phyloP scores from a whole-genome alignment of 2,888 invertebrate genomes.

The Germaria angustata region DNA sequence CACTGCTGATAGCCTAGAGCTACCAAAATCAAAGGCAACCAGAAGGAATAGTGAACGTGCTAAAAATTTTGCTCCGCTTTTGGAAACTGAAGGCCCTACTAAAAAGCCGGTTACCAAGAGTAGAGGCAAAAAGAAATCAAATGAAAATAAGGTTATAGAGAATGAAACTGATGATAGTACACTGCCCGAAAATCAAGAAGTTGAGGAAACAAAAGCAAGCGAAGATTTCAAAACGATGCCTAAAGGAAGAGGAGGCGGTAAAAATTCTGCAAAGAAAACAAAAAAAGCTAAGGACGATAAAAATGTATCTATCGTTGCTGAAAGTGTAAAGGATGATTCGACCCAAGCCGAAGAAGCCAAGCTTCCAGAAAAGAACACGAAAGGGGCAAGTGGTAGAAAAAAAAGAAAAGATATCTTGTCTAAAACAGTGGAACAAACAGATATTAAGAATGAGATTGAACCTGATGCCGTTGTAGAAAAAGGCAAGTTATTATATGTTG shows the following conservation, averaged over 20 bases:
- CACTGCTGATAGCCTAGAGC: background rate
- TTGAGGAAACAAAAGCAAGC: constrained; percentile 3
- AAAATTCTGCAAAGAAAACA: constrained; percentile 24
- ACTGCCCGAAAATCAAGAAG: constrained; percentile 1
- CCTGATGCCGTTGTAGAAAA: background rate
- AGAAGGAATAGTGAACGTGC: constrained; percentile 48
- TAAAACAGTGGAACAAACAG: constrained; percentile 7
- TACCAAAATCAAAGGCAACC: background rate
- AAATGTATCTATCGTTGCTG: constrained; percentile 29
- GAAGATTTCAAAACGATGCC: constrained; percentile 45
- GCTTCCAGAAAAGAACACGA: constrained; percentile 6
- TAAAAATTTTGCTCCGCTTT: constrained; percentile 22
- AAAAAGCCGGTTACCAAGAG: constrained; percentile 50
- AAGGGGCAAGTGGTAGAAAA: background rate
- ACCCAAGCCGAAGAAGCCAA: constrained; percentile 39
- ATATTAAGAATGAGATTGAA: background rate
- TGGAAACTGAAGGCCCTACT: constrained; percentile 19
- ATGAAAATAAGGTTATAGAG: constrained; percentile 59
- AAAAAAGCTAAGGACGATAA: constrained; percentile 24
- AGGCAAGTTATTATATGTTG: background rate
- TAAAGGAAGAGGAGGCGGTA: constrained; percentile 70
- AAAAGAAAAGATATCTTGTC: constrained; percentile 65
- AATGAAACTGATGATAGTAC: constrained; percentile 10
- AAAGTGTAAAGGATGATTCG: constrained; percentile 50
- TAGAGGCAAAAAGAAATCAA: constrained; percentile 50